Evolutionary conservation across 2,113 vertebrate species (phyloP).

Genomic region (Danio rerio): GRCz12tu NC_133198.1:44312501-44313000

Average conservation of each 20-base stretch:
- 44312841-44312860: too few relatives aligned
- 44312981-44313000: too few relatives aligned
- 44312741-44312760: constrained; percentile 52
- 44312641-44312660: constrained; percentile 44
- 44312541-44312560: not conserved
- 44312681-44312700: constrained; percentile 35
- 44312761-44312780: constrained; percentile 49
- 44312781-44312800: constrained; percentile 21
- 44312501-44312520: not conserved
- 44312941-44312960: too few relatives aligned
- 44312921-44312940: too few relatives aligned
- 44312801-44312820: not conserved
- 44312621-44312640: constrained; percentile 2
- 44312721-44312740: constrained; percentile 40
- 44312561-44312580: not conserved
- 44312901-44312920: too few relatives aligned
- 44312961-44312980: too few relatives aligned
- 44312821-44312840: not conserved
- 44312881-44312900: too few relatives aligned
- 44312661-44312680: constrained; percentile 24
- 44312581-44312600: not conserved
- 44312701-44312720: constrained; percentile 28
- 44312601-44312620: constrained; percentile 15
- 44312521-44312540: too few relatives aligned
- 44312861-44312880: too few relatives aligned